Conservation (phyloP, 2,888 invertebrate genomes). For the Pecten maximus region DNA sequence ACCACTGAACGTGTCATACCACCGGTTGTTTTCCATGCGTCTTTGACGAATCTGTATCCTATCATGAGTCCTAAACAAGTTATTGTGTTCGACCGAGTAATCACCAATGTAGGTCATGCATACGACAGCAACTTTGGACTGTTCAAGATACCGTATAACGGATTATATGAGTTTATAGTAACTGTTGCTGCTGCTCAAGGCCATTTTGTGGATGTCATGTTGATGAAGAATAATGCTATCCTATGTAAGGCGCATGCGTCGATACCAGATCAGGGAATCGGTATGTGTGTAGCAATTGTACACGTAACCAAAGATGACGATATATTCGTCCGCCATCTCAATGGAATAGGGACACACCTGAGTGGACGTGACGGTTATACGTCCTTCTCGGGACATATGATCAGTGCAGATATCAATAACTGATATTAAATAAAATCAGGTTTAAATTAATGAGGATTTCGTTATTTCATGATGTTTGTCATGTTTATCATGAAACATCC, state of each 20-base stretch:
- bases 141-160: constrained; percentile 38
- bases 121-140: constrained; percentile 46
- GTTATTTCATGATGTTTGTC: too few relatives aligned
- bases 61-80: constrained; percentile 44
- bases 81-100: constrained; percentile 40
- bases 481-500: too few relatives aligned
- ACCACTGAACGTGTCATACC: neutral
- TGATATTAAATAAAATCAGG: neutral
- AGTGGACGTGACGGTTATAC: neutral
- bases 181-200: neutral
- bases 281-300: constrained; percentile 40
- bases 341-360: constrained; percentile 37
- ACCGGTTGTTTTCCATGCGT: constrained; percentile 43
- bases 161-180: constrained; percentile 40
- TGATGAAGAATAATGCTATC: constrained; percentile 40
- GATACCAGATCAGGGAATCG: neutral
- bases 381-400: constrained; percentile 44
- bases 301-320: constrained; percentile 43
- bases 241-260: constrained; percentile 39
- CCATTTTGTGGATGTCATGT: constrained; percentile 36
- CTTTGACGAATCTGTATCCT: neutral
- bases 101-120: constrained; percentile 40
- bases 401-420: constrained; percentile 35
- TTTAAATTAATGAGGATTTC: neutral
- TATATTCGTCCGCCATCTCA: constrained; percentile 44